These are phyloP conservation scores for Ostrea denselamellosa DNA, from an alignment of 1,140 invertebrate genomes.

Conservation along the genomic window DNA sequence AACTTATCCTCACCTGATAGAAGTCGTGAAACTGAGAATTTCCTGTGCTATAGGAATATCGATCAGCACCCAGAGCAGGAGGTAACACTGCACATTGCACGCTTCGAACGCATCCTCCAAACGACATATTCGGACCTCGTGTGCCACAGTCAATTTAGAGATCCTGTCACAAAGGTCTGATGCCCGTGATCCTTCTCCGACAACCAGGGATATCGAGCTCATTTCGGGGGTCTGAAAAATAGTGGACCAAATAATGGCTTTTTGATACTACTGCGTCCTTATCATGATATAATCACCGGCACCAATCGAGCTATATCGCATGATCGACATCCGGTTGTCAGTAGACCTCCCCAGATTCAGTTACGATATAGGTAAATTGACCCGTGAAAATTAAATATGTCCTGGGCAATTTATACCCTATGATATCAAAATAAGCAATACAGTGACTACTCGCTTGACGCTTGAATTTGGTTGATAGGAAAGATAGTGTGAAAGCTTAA, in stretches of 20 bases:
- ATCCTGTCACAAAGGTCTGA: constrained; percentile 24
- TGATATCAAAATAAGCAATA: too few relatives aligned
- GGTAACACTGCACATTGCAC: constrained; percentile 54
- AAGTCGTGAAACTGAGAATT: constrained; percentile 59
- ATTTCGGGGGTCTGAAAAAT: constrained; percentile 43
- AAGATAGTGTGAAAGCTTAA: too few relatives aligned
- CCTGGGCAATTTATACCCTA: too few relatives aligned
- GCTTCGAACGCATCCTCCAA: constrained; percentile 54
- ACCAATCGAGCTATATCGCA: too few relatives aligned
- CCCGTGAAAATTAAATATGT: too few relatives aligned
- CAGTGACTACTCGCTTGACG: too few relatives aligned
- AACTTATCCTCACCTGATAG: constrained; percentile 56
- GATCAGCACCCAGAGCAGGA: constrained; percentile 63
- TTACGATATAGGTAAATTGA: too few relatives aligned
- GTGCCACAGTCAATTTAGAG: constrained; percentile 49
- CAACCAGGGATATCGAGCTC: constrained; percentile 46
- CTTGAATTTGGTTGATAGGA: too few relatives aligned
- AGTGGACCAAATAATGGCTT: background rate
- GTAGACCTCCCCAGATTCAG: too few relatives aligned
- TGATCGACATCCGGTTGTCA: too few relatives aligned
- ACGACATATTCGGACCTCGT: constrained; percentile 56
- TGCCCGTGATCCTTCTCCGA: constrained; percentile 40
- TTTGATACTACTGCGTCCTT: too few relatives aligned
- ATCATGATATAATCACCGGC: too few relatives aligned
- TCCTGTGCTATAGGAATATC: constrained; percentile 56